Percentiles rank a stretch among this genome's conserved stretches.
Conservation (phyloP, 2,888 invertebrate species). For the Drosophila dives region DNA sequence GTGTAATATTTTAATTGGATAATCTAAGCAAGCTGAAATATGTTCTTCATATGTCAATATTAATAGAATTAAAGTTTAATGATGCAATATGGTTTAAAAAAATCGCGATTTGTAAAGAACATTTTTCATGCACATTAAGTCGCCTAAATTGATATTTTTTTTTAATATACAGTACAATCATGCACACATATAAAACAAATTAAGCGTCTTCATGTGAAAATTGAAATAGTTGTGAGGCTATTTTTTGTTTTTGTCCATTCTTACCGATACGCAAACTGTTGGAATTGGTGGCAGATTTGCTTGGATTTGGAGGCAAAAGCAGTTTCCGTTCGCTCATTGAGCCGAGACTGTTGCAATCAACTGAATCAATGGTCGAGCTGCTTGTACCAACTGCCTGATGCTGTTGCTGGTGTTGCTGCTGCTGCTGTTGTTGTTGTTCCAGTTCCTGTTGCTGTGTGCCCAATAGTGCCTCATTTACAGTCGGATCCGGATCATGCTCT, state of each 20-base stretch:
- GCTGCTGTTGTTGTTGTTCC: conserved; percentile 58
- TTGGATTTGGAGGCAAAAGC: conserved; percentile 74
- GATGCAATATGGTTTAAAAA: conserved; percentile 37
- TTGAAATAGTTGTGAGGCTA: not conserved
- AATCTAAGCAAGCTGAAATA: not conserved
- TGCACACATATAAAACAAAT: conserved; percentile 8
- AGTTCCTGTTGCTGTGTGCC: conserved; percentile 68
- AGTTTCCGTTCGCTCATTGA: conserved; percentile 83
- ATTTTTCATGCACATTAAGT: conserved; percentile 17
- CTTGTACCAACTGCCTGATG: conserved; percentile 81
- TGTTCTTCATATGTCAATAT: not conserved
- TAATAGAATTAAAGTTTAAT: not conserved
- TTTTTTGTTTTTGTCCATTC: conserved; percentile 42
- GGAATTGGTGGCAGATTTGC: conserved; percentile 63
- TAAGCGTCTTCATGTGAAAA: not conserved
- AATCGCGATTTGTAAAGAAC: conserved; percentile 12
- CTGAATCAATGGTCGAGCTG: conserved; percentile 84
- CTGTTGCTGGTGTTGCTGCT: conserved; percentile 62
- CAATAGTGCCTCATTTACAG: conserved; percentile 84
- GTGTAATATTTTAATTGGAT: not conserved
- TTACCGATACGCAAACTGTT: conserved; percentile 84
- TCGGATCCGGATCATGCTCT: conserved; percentile 84
- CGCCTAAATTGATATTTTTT: not conserved
- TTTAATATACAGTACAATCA: conserved; percentile 20
- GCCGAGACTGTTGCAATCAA: conserved; percentile 83